Conservation (phyloP, 2,888 invertebrate genomes). For the Lottia scabra region DNA sequence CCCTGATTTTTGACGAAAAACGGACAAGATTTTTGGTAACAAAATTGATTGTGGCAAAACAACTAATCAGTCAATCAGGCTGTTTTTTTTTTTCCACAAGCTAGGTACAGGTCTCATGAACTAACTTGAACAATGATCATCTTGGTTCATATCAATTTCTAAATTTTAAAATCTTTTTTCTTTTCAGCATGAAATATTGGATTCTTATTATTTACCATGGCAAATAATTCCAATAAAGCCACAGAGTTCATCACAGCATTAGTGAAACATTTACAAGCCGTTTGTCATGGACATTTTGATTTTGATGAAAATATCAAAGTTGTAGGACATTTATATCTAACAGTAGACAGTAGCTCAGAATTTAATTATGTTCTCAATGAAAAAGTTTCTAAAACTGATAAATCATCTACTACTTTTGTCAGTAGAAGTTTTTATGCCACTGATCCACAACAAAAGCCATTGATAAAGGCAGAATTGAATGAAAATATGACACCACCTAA, state of each 20-base stretch:
- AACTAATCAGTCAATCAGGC: too few relatives aligned
- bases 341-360: background rate
- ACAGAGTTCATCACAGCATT: background rate
- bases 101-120: too few relatives aligned
- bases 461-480: background rate
- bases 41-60: too few relatives aligned
- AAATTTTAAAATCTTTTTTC: too few relatives aligned
- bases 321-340: background rate
- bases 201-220: background rate
- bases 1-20: too few relatives aligned
- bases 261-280: slow-evolving; percentile 1
- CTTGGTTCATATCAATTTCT: too few relatives aligned
- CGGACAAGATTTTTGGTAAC: too few relatives aligned
- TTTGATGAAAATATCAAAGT: slow-evolving; percentile 2
- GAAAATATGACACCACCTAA: too few relatives aligned
- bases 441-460: background rate
- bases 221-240: background rate
- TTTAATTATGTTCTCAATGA: slow-evolving; percentile 1
- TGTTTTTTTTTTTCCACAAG: too few relatives aligned
- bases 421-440: slow-evolving; percentile 1
- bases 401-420: background rate
- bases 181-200: too few relatives aligned
- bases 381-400: slow-evolving; percentile 1
- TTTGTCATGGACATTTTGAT: background rate
- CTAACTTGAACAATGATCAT: too few relatives aligned